These are phyloP conservation scores for Lycopodina hypogea DNA, from an alignment of 37 sponge, comb jelly and placozoan genomes.

Conservation along the genomic window DNA sequence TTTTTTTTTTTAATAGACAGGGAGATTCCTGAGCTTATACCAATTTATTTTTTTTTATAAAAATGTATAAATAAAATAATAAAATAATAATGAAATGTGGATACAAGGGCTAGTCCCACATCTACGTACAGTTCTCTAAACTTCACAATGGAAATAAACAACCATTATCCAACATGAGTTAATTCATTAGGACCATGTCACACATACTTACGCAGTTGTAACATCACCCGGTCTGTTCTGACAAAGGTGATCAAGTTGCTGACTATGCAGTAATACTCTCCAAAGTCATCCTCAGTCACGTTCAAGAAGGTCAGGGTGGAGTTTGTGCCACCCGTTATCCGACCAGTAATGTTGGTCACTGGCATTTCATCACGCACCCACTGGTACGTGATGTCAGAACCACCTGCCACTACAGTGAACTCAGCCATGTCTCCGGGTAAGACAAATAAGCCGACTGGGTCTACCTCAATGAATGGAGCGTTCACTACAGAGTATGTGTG, in stretches of 20 bases:
- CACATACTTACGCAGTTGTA: neutral
- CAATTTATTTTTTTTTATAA: too few relatives aligned
- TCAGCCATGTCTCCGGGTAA: neutral
- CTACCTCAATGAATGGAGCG: neutral
- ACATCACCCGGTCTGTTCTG: neutral
- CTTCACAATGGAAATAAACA: too few relatives aligned
- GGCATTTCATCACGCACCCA: conserved; percentile 2
- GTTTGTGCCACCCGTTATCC: neutral
- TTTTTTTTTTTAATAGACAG: too few relatives aligned
- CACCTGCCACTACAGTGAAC: neutral
- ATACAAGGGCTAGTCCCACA: too few relatives aligned
- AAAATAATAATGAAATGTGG: too few relatives aligned
- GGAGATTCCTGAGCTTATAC: too few relatives aligned
- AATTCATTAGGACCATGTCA: too few relatives aligned
- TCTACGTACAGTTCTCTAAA: too few relatives aligned
- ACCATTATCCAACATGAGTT: too few relatives aligned
- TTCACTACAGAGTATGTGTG: neutral
- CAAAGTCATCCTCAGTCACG: conserved; percentile 7
- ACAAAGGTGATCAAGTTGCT: neutral
- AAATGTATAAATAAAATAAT: too few relatives aligned
- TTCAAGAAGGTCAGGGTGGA: conserved; percentile 1
- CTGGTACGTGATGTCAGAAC: conserved; percentile 13
- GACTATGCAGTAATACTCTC: conserved; percentile 15
- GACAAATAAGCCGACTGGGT: neutral
- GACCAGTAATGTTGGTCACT: neutral